Conservation (phyloP, 2,888 invertebrate genomes). For the Anthophora plumipes region DNA sequence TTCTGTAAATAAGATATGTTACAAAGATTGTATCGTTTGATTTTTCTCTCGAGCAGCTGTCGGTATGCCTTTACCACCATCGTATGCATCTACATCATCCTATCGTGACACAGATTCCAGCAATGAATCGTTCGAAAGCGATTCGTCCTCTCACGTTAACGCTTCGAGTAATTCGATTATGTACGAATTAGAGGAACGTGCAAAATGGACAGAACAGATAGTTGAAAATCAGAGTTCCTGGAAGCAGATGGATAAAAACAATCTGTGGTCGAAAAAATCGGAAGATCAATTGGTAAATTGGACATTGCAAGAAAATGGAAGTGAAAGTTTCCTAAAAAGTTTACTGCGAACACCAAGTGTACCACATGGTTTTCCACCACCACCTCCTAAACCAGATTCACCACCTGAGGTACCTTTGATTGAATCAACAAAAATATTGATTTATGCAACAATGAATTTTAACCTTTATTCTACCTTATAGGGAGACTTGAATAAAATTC, state of each 20-base stretch:
- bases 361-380: slow-evolving; percentile 68
- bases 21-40: neutral
- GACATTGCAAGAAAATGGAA: slow-evolving; percentile 72
- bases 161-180: slow-evolving; percentile 62
- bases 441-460: too few relatives aligned
- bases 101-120: slow-evolving; percentile 80
- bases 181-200: slow-evolving; percentile 70
- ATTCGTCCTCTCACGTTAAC: slow-evolving; percentile 69
- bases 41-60: slow-evolving; percentile 64
- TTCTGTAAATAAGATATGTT: neutral
- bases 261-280: slow-evolving; percentile 70
- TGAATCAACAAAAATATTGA: neutral
- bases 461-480: too few relatives aligned
- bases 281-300: slow-evolving; percentile 73
- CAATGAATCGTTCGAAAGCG: slow-evolving; percentile 80
- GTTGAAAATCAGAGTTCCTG: slow-evolving; percentile 65
- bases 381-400: slow-evolving; percentile 85
- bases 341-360: slow-evolving; percentile 73
- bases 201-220: slow-evolving; percentile 67
- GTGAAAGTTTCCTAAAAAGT: slow-evolving; percentile 76
- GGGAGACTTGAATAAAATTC: slow-evolving; percentile 66
- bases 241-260: slow-evolving; percentile 65
- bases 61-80: slow-evolving; percentile 77
- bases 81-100: slow-evolving; percentile 72
- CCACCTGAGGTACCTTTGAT: slow-evolving; percentile 82